Conservation (phyloP, 1,140 invertebrate species). For the Brachystomella parvula region DNA sequence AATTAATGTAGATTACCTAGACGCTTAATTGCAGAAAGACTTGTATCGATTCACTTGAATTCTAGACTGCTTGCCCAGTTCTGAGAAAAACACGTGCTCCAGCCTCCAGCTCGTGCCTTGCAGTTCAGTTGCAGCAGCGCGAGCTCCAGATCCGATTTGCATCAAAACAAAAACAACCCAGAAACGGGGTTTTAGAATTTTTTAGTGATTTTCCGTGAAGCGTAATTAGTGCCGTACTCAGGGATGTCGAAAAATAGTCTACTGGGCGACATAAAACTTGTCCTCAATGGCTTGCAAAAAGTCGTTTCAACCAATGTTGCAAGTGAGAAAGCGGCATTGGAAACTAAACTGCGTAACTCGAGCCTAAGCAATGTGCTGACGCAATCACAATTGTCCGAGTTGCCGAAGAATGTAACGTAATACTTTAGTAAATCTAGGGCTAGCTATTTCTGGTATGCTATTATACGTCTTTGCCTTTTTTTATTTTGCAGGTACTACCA, state of each 20-base stretch:
- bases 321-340: constrained; percentile 50
- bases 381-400: constrained; percentile 33
- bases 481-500: constrained; percentile 26
- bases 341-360: constrained; percentile 55
- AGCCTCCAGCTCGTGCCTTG: no score
- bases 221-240: no score
- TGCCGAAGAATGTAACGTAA: constrained; percentile 16
- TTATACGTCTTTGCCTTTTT: constrained; percentile 10
- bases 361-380: constrained; percentile 49
- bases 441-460: neutral
- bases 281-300: constrained; percentile 54
- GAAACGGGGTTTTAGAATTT: no score
- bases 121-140: no score
- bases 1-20: no score
- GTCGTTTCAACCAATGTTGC: constrained; percentile 52
- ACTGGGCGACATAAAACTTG: constrained; percentile 51
- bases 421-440: neutral
- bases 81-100: no score
- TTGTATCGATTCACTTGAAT: no score
- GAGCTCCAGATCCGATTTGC: no score
- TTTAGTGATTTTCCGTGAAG: no score
- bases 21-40: no score
- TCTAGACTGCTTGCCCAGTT: no score
- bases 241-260: constrained; percentile 32
- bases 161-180: no score